Percentiles rank a stretch among this genome's conserved stretches.
These are phyloP conservation scores for Clupea harengus DNA, from an alignment of 2,113 vertebrate genomes.

Conservation along the genomic window DNA sequence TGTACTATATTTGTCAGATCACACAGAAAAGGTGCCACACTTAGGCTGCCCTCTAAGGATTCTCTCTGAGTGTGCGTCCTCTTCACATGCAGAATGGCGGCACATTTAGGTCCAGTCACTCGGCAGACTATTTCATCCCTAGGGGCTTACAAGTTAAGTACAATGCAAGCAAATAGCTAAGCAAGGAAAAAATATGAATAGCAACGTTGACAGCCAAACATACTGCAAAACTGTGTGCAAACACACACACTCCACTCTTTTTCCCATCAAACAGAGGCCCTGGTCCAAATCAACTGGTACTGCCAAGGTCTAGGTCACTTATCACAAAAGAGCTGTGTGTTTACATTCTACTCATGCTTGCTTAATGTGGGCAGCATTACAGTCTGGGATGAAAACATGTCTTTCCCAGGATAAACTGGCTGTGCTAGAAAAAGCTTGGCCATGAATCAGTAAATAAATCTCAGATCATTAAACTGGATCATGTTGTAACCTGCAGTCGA, in stretches of 20 bases:
- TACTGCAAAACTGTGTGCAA: background rate
- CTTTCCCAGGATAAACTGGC: background rate
- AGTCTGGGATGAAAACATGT: background rate
- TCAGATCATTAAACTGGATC: background rate
- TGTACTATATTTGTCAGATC: too few relatives aligned
- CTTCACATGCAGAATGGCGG: background rate
- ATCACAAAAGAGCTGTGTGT: background rate
- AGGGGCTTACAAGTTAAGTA: background rate
- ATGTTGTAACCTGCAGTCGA: background rate
- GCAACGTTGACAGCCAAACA: background rate
- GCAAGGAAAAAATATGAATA: background rate
- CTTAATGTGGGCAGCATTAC: background rate
- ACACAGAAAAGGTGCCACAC: too few relatives aligned
- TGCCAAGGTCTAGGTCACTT: background rate
- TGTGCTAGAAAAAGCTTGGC: background rate
- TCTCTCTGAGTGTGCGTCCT: background rate
- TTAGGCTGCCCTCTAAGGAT: background rate
- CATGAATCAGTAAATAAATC: background rate
- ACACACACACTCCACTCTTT: background rate
- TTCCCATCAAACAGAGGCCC: background rate
- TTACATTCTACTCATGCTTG: background rate
- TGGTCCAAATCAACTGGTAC: background rate
- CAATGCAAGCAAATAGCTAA: background rate
- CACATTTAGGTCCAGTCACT: background rate
- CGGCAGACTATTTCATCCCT: background rate